Conservation (phyloP, 1,140 invertebrate genomes). For the Gryllus bimaculatus region DNA sequence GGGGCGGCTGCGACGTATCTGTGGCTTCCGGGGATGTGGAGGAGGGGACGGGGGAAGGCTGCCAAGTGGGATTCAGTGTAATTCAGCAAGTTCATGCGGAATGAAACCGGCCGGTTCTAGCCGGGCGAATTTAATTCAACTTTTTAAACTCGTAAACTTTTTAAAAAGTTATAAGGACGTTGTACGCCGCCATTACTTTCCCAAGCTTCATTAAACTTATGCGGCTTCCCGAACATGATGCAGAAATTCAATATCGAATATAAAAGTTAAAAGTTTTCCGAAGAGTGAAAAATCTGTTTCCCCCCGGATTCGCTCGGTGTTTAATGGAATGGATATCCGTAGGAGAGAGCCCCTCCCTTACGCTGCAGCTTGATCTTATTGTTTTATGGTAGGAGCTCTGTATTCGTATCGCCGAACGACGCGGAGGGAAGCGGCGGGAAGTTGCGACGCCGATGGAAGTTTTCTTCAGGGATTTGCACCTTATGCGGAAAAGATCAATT, state of each 20-base stretch:
- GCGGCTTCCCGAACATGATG: background rate
- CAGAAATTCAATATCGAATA: background rate
- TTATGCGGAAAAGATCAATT: too few relatives aligned
- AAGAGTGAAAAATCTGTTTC: background rate
- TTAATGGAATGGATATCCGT: too few relatives aligned
- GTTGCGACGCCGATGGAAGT: too few relatives aligned
- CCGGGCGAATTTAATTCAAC: background rate
- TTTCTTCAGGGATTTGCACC: too few relatives aligned
- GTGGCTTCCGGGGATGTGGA: too few relatives aligned
- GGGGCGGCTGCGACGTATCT: too few relatives aligned
- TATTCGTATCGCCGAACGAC: too few relatives aligned
- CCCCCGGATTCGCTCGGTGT: too few relatives aligned
- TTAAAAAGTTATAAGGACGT: background rate
- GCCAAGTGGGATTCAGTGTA: background rate
- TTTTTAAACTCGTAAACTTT: slow-evolving; percentile 2
- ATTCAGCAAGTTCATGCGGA: background rate
- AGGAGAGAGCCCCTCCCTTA: too few relatives aligned
- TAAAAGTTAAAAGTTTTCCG: background rate
- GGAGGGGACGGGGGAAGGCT: background rate
- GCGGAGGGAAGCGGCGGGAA: too few relatives aligned
- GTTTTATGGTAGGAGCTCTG: too few relatives aligned
- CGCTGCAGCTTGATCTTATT: too few relatives aligned
- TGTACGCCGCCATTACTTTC: background rate
- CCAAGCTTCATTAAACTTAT: background rate
- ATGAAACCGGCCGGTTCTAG: background rate